Evolutionary conservation across 2,888 invertebrate genomes (phyloP), one percentile per base, ranked within the genome.

Genomic region (Microctonus hyperodae): DNA sequence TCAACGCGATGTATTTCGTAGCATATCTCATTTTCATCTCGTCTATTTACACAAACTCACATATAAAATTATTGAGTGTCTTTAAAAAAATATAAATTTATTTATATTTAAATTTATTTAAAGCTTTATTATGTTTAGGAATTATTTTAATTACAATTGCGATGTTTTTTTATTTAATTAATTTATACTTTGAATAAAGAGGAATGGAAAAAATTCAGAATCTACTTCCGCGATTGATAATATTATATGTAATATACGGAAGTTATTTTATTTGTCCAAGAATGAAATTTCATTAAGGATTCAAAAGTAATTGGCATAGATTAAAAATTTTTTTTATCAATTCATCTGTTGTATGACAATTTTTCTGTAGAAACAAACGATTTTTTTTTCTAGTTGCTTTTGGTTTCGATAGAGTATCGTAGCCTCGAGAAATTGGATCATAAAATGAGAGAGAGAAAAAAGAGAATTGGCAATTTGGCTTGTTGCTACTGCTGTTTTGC

Each of bases 371-470:
- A 6, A 16, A 44, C n/a, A 11, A 53, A 23, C n/a, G 2, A 23
- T 51, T 22, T 25, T 6, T n/a, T 25, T 25, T 53, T 48, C n/a
- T 53, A 2, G 23, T 53, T 22, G 9, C 11, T 22, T 53, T 44
- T 44, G 59, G 23, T n/a, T 25, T 59, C 59, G 44, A 44, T 59
- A 16, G 59, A 59, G 40, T 28, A 23, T 44, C n/a, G 25, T 59
- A 40, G 44, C 59, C 59, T 23, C 23, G 28, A 53, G 31, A 53
- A 62, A 62, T 62, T 62, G 16, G 62, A 62, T 62, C 40, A 53
- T 53, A 62, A 53, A 62, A 51, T 51, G 37, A 22, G 31, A 22
- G 35, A 35, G 50, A 51, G 51, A 22, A 53, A 33, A 37, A n/a
- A n/a, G n/a, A 53, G 35, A 16, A 20, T 33, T 62, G 23, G 23